Evolutionary conservation across 2,888 invertebrate genomes (phyloP), one percentile per base, ranked within the genome.

Genomic region (Palloptera scutellata): DNA sequence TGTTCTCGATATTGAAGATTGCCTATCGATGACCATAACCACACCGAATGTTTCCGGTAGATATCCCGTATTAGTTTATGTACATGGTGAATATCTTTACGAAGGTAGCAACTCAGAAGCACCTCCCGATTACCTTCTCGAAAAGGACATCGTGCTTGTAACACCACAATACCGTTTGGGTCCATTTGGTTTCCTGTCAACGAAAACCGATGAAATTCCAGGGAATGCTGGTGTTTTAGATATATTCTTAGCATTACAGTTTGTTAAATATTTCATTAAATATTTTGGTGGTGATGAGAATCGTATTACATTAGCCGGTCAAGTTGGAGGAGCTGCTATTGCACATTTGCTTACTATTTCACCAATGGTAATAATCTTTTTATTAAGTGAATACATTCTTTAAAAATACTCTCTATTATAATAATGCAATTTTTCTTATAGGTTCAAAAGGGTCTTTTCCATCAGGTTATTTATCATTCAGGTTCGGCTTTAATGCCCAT

Each of bases 151-250:
- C 13, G 82, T 87, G 10, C 75, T 87, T 10, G 87, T 87, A 1
- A 83, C 84, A 3, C 80, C 86, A 0, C 87, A 87, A 71, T 87
- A 87, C 72, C 82, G 87, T 1, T 77, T 87, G 1, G 87, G 87
- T 1, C 86, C 86, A 1, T 83, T 87, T 53, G 87, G 87, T 0
- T 88, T 88, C 72, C 74, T 88, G 11, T 87, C 87, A 1, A 85
- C 88, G 1, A 85, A 86, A 71, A 86, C 86, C 2, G 83, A 85
- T 17, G 86, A 84, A 20, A 83, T 87, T 41, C 86, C 88, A 1
- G 88, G 88, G 19, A 89, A 89, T 74, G 87, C 86, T 64, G 88
- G 87, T 0, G 81, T 88, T 8, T 78, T 87, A 59, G 88, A 88
- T 72, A 84, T 86, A 43, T 80, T 87, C 45, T 70, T 86, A 63